phyloP scores from a whole-genome alignment of 2,888 invertebrate genomes.

The Yponomeuta cagnagella region DNA sequence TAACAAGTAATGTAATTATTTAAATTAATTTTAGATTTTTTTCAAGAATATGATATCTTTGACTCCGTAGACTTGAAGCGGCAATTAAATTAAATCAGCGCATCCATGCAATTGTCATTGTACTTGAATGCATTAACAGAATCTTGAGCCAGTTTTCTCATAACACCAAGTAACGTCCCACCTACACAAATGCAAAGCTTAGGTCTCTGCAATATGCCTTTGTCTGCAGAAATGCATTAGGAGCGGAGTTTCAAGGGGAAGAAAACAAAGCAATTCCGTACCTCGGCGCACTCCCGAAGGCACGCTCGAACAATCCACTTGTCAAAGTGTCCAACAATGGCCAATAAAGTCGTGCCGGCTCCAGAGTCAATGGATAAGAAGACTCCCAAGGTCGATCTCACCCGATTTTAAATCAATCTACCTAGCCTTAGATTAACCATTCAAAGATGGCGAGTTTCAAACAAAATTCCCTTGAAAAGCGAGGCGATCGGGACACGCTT shows the following conservation, averaged over 20 bases:
- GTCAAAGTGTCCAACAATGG: constrained; percentile 2
- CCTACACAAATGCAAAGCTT: not conserved
- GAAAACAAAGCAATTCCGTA: not conserved
- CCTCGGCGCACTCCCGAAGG: not conserved
- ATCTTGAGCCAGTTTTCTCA: no score
- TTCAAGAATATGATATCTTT: no score
- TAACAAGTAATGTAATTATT: no score
- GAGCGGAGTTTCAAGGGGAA: not conserved
- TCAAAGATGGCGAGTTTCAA: no score
- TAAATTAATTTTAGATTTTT: no score
- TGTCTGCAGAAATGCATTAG: not conserved
- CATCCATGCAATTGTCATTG: no score
- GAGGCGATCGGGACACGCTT: no score
- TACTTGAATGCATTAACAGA: no score
- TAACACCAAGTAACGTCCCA: not conserved
- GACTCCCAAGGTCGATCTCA: not conserved
- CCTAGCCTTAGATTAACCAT: no score
- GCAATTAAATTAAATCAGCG: no score
- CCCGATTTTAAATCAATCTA: not conserved
- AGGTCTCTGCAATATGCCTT: not conserved
- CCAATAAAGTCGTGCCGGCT: not conserved
- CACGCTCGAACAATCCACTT: not conserved
- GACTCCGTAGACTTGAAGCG: no score
- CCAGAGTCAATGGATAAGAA: not conserved
- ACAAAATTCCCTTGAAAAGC: no score